Conservation (phyloP, 2,888 invertebrate species). For the Autographa gamma region DNA sequence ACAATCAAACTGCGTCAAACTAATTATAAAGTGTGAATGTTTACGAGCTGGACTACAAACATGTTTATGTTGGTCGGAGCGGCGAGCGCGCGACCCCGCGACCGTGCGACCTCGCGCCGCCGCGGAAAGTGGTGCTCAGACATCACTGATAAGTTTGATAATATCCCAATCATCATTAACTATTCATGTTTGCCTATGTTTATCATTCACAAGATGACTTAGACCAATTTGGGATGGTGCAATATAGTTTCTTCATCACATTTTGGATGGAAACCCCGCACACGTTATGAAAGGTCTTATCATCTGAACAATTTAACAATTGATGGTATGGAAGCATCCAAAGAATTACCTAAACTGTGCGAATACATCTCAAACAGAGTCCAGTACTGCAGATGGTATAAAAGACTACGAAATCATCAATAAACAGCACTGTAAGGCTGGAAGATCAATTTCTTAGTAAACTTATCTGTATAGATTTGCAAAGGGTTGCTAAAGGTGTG, state of each 20-base stretch:
- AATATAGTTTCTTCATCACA: not conserved
- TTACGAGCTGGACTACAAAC: constrained; percentile 32
- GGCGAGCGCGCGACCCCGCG: not conserved
- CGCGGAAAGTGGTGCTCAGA: constrained; percentile 8
- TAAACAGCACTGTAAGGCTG: too few species aligned
- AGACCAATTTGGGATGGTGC: not conserved
- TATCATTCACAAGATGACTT: not conserved
- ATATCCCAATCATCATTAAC: constrained; percentile 11
- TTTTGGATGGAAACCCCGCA: too few species aligned
- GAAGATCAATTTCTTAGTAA: not conserved
- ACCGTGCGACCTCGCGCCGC: not conserved
- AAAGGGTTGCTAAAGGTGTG: constrained; percentile 24
- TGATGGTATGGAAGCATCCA: not conserved
- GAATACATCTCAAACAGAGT: too few species aligned
- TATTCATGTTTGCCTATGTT: constrained; percentile 7
- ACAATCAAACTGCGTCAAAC: constrained; percentile 26
- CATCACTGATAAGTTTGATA: constrained; percentile 19
- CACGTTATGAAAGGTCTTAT: not conserved
- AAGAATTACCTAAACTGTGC: not conserved
- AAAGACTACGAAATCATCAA: too few species aligned
- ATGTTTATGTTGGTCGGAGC: constrained; percentile 34
- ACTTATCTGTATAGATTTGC: not conserved
- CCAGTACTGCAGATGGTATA: too few species aligned
- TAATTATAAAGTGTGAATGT: constrained; percentile 3
- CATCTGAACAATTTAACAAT: not conserved